These are phyloP conservation scores for Anomalospiza imberbis DNA, from an alignment of 2,797 vertebrate species.

Conservation along the genomic window DNA sequence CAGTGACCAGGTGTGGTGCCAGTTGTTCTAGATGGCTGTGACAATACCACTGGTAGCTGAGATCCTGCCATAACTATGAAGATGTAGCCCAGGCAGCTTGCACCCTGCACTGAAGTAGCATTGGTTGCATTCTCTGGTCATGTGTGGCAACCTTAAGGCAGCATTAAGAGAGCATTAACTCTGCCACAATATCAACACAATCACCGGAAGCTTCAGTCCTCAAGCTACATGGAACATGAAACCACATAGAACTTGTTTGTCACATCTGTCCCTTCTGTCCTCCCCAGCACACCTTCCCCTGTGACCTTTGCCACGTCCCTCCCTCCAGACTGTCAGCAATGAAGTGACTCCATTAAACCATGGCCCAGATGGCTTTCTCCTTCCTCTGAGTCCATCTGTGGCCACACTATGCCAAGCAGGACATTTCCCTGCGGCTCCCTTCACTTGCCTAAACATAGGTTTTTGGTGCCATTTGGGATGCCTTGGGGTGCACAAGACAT, in stretches of 20 bases:
- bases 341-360: background rate
- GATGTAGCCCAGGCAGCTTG: background rate
- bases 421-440: background rate
- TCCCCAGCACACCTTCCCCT: background rate
- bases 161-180: background rate
- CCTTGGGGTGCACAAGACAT: background rate
- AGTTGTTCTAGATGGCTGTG: background rate
- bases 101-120: background rate
- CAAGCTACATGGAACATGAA: background rate
- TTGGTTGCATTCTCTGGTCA: background rate
- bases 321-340: background rate
- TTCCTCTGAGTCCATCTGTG: background rate
- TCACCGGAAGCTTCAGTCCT: background rate
- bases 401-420: constrained; percentile 3
- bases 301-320: background rate
- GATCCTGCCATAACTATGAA: background rate
- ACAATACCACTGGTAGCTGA: background rate
- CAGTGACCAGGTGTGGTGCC: background rate
- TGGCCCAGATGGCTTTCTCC: background rate
- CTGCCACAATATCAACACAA: background rate
- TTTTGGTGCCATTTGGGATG: background rate
- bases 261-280: background rate
- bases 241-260: background rate
- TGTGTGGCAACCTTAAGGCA: background rate
- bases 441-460: background rate